A percentile compares a stretch with the other conserved stretches of the same genome.
These are phyloP conservation scores for Lepidonotus clava DNA, from an alignment of 2,888 invertebrate genomes.

Conservation along the genomic window DNA sequence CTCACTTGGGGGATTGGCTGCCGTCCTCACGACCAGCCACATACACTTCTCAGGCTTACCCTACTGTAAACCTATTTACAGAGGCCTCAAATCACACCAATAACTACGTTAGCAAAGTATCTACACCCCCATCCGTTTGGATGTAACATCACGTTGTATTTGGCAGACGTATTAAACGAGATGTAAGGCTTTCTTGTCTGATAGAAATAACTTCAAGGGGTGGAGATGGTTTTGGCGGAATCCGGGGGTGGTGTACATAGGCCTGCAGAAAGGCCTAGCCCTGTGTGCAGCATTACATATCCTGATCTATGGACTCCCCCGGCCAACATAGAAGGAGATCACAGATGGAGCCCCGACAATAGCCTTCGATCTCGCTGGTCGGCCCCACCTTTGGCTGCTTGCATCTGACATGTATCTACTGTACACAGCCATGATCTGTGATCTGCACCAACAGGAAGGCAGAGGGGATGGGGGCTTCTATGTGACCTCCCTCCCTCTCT, in stretches of 20 bases:
- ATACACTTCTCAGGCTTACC: background rate
- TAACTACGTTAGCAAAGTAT: too few relatives aligned
- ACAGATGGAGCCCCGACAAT: background rate
- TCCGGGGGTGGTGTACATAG: background rate
- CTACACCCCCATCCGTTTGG: too few relatives aligned
- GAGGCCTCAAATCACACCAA: too few relatives aligned
- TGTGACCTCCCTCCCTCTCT: too few relatives aligned
- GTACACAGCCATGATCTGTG: too few relatives aligned
- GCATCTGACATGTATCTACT: background rate
- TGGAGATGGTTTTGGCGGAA: background rate
- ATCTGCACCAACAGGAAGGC: too few relatives aligned
- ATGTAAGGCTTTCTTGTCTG: background rate
- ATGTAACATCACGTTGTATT: too few relatives aligned
- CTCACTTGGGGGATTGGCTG: too few relatives aligned
- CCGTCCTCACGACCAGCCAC: too few relatives aligned
- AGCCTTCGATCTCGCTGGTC: background rate
- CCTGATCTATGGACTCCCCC: background rate
- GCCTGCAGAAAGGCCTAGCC: background rate
- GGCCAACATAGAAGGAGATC: background rate
- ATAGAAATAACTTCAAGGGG: slow-evolving; percentile 6
- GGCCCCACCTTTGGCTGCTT: background rate
- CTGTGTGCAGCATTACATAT: background rate
- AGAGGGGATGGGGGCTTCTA: too few relatives aligned
- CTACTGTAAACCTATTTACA: too few relatives aligned
- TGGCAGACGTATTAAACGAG: too few relatives aligned